Base-by-base conservation (phyloP, 64 coral and sea anemone genomes). In the Anthopleura sola region DNA sequence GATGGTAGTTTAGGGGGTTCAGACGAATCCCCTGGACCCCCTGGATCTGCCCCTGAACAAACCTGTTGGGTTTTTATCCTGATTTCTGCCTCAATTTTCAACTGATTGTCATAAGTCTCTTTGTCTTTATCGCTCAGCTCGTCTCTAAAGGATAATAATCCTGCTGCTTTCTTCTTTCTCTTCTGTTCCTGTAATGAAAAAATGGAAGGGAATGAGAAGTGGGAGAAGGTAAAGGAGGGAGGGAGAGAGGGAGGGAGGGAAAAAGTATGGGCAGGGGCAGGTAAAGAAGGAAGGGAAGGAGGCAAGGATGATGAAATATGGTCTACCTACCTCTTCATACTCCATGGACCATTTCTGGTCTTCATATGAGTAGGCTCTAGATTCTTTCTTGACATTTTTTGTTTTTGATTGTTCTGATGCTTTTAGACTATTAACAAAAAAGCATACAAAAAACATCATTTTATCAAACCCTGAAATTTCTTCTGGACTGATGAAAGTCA, bases 341-440 rank as follows among this genome's bases (percentile, higher is more conserved):
- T 98, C 89, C 48, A 94, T 80, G 37, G 91, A 92, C 83, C 86
- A 91, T 83, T 91, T 85, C 85, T 98, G 96, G 16, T 98, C 96
- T 57, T 98, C 96, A 47, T 92, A 94, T 17, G 92, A 92, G 77
- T 98, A 98, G 3, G 87, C 90, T 55, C 92, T 98, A 6, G 96
- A 98, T 78, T 98, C 96, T 90, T 89, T 94, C 55, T 98, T 98
- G 76, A 98, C 62, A 71, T 98, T 98, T 33, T 94, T 83, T 19
- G 49, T 49, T 80, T 88, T 94, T 20, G 78, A 69, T 33, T 82
- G 71, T 54, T 94, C 92, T 50, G 54, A 48, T 17, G 47, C 64
- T 28, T 86, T 94, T 10, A 49, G 83, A 23, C 96, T 98, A 62
- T 26, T n/a, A 62, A 62, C 1, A 26, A 5, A 62, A n/a, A 20